A percentile compares a stretch with the other conserved stretches of the same genome.
Conservation (phyloP, 2,888 invertebrate genomes). For the Acleris literana region DNA sequence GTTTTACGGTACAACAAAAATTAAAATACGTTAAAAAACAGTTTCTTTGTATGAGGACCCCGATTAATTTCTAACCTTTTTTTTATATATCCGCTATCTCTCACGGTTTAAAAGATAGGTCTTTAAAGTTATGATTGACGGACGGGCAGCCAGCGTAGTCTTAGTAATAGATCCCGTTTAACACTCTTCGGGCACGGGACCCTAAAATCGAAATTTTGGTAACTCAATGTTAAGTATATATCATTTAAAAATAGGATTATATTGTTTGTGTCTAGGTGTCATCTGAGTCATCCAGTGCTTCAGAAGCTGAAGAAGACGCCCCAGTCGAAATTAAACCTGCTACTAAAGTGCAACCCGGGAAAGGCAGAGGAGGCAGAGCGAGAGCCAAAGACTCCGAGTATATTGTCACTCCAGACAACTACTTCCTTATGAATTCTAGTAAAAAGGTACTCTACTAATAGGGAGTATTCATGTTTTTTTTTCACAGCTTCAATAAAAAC, state of each 20-base stretch:
- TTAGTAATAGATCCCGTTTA: too few relatives aligned
- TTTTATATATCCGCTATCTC: too few relatives aligned
- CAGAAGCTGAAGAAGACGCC: slow-evolving; percentile 40
- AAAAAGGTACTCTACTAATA: slow-evolving; percentile 69
- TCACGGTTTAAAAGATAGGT: too few relatives aligned
- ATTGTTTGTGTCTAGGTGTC: slow-evolving; percentile 46
- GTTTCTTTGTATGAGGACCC: too few relatives aligned
- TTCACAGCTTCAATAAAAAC: too few relatives aligned
- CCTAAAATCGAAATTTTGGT: too few relatives aligned
- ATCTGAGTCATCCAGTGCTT: slow-evolving; percentile 41
- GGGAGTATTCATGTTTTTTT: background rate
- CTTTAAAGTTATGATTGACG: too few relatives aligned
- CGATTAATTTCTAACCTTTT: too few relatives aligned
- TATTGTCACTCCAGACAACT: slow-evolving; percentile 86
- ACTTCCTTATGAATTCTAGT: slow-evolving; percentile 86
- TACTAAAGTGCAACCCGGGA: slow-evolving; percentile 55
- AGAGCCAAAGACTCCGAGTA: slow-evolving; percentile 79
- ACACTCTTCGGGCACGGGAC: too few relatives aligned
- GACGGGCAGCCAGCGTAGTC: too few relatives aligned
- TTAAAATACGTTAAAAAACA: too few relatives aligned
- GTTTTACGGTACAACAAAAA: too few relatives aligned
- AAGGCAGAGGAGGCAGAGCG: slow-evolving; percentile 49
- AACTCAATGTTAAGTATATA: background rate
- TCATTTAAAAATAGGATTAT: background rate
- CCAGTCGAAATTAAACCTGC: slow-evolving; percentile 54